Conservation (phyloP, 2,797 vertebrate genomes). For the Squalus acanthias region DNA sequence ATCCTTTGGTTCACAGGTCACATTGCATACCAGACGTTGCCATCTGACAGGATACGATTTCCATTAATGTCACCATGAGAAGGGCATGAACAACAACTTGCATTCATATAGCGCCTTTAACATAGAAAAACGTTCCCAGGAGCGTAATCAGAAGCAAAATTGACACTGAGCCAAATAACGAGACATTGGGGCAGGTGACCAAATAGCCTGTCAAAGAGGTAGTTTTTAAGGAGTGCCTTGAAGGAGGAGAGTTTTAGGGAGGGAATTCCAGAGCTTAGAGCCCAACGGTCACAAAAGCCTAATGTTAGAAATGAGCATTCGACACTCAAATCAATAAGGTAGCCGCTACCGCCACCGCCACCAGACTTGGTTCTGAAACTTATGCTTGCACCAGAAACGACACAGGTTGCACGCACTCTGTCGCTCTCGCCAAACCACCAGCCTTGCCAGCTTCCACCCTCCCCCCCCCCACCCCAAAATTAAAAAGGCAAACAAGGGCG, state of each 20-base stretch:
- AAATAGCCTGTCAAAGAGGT: neutral
- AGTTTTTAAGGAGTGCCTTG: neutral
- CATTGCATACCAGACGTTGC: too few relatives aligned
- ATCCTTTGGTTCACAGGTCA: neutral
- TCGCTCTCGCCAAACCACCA: neutral
- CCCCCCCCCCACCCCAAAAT: neutral
- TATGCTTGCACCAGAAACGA: neutral
- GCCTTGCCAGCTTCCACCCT: neutral
- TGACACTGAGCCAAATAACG: neutral
- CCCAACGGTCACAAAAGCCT: neutral
- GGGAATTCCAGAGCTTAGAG: neutral
- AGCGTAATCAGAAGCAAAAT: neutral
- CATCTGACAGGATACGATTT: too few relatives aligned
- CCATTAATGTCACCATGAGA: too few relatives aligned
- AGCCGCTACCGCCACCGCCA: neutral
- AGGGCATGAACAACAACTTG: too few relatives aligned
- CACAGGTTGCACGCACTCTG: neutral
- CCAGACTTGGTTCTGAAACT: neutral
- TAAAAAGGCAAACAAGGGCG: neutral
- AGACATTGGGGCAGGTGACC: neutral
- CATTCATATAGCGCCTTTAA: too few relatives aligned
- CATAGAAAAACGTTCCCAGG: neutral
- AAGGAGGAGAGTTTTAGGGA: neutral
- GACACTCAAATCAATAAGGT: neutral
- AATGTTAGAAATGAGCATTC: neutral